phyloP scores from a whole-genome alignment of 2,888 invertebrate genomes.

The Drosophila mettleri region DNA sequence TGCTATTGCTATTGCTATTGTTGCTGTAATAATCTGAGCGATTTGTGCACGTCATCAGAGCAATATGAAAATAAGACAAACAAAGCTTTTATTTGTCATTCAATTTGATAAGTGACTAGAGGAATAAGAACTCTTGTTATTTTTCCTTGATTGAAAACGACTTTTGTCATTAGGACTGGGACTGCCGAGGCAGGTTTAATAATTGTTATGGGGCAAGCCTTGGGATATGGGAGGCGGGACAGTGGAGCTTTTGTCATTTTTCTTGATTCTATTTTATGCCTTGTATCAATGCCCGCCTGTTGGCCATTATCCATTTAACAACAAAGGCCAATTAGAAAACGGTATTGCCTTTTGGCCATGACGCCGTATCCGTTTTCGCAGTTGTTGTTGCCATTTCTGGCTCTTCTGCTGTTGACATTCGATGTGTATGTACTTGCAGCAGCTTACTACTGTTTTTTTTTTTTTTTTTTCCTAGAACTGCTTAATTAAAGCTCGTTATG shows the following conservation, averaged over 20 bases:
- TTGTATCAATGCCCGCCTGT: conserved; percentile 24
- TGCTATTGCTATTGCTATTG: conserved; percentile 7
- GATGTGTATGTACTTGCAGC: neutral
- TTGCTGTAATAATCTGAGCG: conserved; percentile 5
- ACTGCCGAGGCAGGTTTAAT: conserved; percentile 33
- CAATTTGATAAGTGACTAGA: conserved; percentile 6
- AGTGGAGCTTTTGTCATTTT: conserved; percentile 31
- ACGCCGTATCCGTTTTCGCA: conserved; percentile 30
- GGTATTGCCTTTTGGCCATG: conserved; percentile 47
- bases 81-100: conserved; percentile 11
- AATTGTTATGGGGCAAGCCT: conserved; percentile 28
- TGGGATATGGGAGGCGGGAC: neutral
- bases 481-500: conserved; percentile 74
- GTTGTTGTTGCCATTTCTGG: conserved; percentile 8
- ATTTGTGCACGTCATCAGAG: conserved; percentile 41
- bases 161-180: conserved; percentile 49
- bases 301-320: conserved; percentile 66
- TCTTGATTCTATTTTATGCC: conserved; percentile 35
- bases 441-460: neutral
- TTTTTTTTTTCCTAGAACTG: conserved; percentile 20
- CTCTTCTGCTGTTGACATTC: neutral
- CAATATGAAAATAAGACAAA: conserved; percentile 38
- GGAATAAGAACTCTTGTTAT: conserved; percentile 1
- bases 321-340: conserved; percentile 74
- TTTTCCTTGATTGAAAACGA: conserved; percentile 37